These are phyloP conservation scores for Parnassius smintheus DNA, from an alignment of 2,888 invertebrate species.

Conservation along the genomic window DNA sequence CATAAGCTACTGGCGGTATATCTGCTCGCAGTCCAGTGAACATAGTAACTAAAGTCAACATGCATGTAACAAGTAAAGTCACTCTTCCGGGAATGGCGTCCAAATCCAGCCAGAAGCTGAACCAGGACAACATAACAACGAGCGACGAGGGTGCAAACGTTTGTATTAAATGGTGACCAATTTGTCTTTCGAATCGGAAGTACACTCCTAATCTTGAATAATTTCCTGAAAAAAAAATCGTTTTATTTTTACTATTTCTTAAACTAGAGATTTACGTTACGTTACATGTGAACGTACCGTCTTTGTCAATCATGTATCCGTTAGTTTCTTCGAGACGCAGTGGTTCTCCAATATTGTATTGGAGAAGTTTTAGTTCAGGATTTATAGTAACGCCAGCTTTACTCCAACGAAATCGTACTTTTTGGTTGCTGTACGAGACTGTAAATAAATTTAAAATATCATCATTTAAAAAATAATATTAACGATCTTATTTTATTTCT, in stretches of 20 bases:
- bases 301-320: slow-evolving; percentile 88
- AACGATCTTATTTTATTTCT: too few species aligned
- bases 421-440: slow-evolving; percentile 91
- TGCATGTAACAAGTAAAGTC: slow-evolving; percentile 90
- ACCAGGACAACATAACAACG: slow-evolving; percentile 92
- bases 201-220: slow-evolving; percentile 89
- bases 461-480: too few species aligned
- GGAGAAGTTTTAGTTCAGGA: slow-evolving; percentile 89
- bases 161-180: slow-evolving; percentile 92
- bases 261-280: neutral
- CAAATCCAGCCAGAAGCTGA: slow-evolving; percentile 92
- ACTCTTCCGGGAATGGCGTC: slow-evolving; percentile 92
- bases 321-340: slow-evolving; percentile 86
- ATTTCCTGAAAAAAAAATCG: slow-evolving; percentile 78
- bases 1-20: slow-evolving; percentile 92
- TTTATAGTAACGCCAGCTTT: slow-evolving; percentile 88
- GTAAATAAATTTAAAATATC: slow-evolving; percentile 35
- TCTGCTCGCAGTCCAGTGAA: slow-evolving; percentile 90
- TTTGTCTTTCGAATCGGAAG: slow-evolving; percentile 91
- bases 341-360: slow-evolving; percentile 89
- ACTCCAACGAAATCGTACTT: slow-evolving; percentile 88
- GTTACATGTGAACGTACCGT: slow-evolving; percentile 68
- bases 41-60: slow-evolving; percentile 92
- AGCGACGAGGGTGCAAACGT: slow-evolving; percentile 92
- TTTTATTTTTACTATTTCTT: too few species aligned